Base-by-base conservation (phyloP, 2,888 invertebrate genomes). In the Homarus gammarus region DNA sequence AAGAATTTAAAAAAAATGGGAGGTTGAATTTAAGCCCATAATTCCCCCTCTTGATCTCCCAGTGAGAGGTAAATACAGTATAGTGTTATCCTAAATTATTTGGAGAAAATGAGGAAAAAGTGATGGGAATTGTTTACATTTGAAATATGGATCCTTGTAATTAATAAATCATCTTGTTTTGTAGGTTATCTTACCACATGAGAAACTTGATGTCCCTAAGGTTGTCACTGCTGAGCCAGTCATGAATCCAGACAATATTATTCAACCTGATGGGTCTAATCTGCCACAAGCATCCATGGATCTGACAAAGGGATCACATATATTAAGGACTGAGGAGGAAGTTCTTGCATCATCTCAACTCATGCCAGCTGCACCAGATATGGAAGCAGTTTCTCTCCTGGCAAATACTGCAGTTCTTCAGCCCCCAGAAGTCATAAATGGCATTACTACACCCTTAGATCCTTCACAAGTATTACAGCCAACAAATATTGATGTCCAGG, bases 171-270 rank as follows among this genome's bases (percentile, higher is more conserved):
- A n/a, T n/a, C n/a, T n/a, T 44, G 8, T 31, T 64, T 64, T 27
- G 5, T 36, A 83, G 82, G 40, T 83, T 31, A 64, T 83, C 18
- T 44, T 83, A 27, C 82, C 82, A n/a, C 40, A 83, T 40, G 81
- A 61, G 8, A 83, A 83, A 44, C 5, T 83, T 12, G 38, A 31
- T 15, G 5, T 70, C n/a, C n/a, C 68, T 8, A 83, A 83, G 70
- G 68, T 5, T 44, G 82, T 83, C 15, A 68, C 68, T 27, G 70
- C 31, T 31, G 70, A 83, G 49, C 82, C 68, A 83, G 68, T 70
- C 1, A 27, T 70, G 68, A 36, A 44, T n/a, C 1, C 82, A 40
- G 27, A 33, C n/a, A 22, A 38, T 38, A 22, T 83, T 44, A 83
- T 44, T 83, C 8, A 70, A 44, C 12, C 75, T 44, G 18, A 61